Base-by-base conservation (phyloP, 2,888 invertebrate genomes). In the Leucozona laternaria region DNA sequence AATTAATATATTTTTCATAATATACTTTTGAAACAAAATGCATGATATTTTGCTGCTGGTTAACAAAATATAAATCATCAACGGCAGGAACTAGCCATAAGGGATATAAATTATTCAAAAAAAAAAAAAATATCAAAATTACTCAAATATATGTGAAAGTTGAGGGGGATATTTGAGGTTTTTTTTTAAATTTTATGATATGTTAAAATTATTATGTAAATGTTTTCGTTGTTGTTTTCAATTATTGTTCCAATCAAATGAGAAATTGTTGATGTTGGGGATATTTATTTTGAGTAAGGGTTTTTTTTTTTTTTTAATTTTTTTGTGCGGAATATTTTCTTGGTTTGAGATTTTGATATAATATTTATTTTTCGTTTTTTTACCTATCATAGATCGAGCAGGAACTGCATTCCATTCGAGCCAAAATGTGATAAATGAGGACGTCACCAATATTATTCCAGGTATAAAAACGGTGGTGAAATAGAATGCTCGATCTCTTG, bases 341-440 rank as follows among this genome's bases (percentile, higher is more conserved):
- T 78, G 34, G 57, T 71, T 72, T 73, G 58, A 60, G 53, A 62
- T 79, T 53, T 50, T 76, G 81, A 53, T 62, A 73, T 82, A 88
- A 57, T 87, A 73, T 70, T 60, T 58, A 17, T 88, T 73, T 84
- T n/a, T 88, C 15, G 0, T 31, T 13, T 8, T 90, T 89, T 91
- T 94, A 97, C 97, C 97, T 94, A 98, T 97, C 97, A 98, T 98
- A 92, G 98, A 98, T 94, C 98, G 95, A 93, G 98, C 98, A 92
- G 98, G 98, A 92, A 98, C 98, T 90, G 98, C 98, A 94, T 98
- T 98, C 97, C 98, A 98, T 94, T 98, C 98, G 93, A 98, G 95
- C 98, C 98, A 98, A 95, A 98, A 98, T 92, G 98, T 98, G 93
- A 98, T 98, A 95, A 98, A 98, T 91, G 98, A 98, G 93, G 97